Base-by-base conservation (phyloP, 2,113 vertebrate genomes). In the Fregetta grallaria region DNA sequence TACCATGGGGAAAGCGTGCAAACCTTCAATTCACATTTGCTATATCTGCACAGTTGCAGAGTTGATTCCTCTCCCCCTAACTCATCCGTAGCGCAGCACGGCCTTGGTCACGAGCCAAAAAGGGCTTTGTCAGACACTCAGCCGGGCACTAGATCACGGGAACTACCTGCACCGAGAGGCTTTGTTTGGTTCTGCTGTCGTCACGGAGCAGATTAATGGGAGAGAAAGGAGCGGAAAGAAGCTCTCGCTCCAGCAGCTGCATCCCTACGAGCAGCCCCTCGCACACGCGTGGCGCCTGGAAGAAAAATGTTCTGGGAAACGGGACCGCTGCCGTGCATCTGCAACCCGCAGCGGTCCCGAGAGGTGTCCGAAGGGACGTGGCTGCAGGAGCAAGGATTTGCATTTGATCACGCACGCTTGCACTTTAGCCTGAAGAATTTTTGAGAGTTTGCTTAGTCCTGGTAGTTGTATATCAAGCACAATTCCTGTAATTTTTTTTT, bases 151-250 rank as follows among this genome's bases (percentile, higher is more conserved):
- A 52, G 84, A 85, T 91, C 92, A 90, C 42, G 76, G 87, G 49
- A 65, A 82, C 66, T 91, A 95, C 96, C 94, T 95, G 93, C 84
- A 56, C 77, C 1, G 5, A 72, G 91, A 75, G 58, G 77, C 42
- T 96, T 92, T 86, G 76, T 92, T 95, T 95, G 90, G 81, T 47
- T 82, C 92, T 95, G 84, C 84, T 87, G 89, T 93, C 76, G 3
- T 94, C 80, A 78, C 10, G 6, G 66, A 86, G 87, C 32, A 87
- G 68, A 95, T 88, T 86, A 78, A 95, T 81, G 73, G 91, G 40
- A 84, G 76, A 89, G 91, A 95, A 92, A 92, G 52, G 58, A 95
- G 83, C 40, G 80, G 90, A 79, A 95, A 94, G 90, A 81, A 93
- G 73, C 85, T 91, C 76, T 83, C 5, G 0, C 75, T 68, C 65